Evolutionary conservation across 2,888 invertebrate species (phyloP), one percentile per base, ranked within the genome.

Genomic region (Eristalis pertinax): DNA sequence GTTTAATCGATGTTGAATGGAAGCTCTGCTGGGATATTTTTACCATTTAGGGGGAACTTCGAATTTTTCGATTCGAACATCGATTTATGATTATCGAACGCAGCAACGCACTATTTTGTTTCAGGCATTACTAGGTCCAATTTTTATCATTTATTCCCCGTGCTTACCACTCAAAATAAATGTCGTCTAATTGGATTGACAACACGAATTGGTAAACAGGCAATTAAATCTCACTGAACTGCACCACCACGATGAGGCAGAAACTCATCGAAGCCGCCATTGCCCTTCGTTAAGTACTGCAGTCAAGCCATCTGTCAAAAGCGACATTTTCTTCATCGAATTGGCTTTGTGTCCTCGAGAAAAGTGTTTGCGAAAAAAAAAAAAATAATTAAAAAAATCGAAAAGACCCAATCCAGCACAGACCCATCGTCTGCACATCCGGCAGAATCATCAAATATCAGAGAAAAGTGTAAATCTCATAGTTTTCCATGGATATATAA

Each of bases 291-390:
- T 11, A n/a, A 70, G 29, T 38, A 32, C 65, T 38, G 58, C 56
- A 68, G 10, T 68, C 64, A 85, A 85, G 77, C 69, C 24, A 72
- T 67, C 82, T 86, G 86, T 86, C 86, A 86, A 75, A 73, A 19
- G 35, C 78, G 82, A 78, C 74, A 82, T 78, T 70, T 73, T 76
- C 73, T 43, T 35, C 41, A 70, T 43, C n/a, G 41, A 72, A 19
- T 64, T 70, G 74, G 82, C 70, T 86, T 86, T 86, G 82, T 72
- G 77, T 63, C 64, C 13, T 19, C 32, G 32, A 22, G 22, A 64
- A 38, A 72, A 60, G 29, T 60, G 26, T 60, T 58, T 35, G 60
- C 62, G 38, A 70, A 64, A 76, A 58, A 69, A 69, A 70, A 64
- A 76, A 58, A 69, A 69, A 62, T 26, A 43, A 70, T 58, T 70